Conservation (phyloP, 2,797 vertebrate species). For the Xenops minutus region DNA sequence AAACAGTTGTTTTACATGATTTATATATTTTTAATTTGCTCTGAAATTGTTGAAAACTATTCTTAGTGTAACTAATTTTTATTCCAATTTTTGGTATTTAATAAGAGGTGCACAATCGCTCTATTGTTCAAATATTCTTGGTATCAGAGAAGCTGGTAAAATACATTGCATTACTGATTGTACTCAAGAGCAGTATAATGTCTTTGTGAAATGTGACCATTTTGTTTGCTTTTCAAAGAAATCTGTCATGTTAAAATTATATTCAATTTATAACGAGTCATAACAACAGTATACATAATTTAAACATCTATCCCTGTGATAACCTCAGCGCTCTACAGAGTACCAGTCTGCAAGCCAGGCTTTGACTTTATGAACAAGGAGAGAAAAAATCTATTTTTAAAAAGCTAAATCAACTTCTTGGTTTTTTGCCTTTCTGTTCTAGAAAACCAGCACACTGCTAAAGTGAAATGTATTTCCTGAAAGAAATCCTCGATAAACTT, state of each 20-base stretch:
- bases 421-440: not conserved
- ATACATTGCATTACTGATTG: not conserved
- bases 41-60: not conserved
- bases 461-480: not conserved
- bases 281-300: not conserved
- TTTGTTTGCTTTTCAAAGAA: not conserved
- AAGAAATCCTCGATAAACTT: constrained; percentile 9
- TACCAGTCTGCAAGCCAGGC: not conserved
- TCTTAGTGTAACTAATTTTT: not conserved
- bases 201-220: not conserved
- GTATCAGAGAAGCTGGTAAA: not conserved
- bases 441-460: not conserved
- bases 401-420: not conserved
- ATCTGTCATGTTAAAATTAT: not conserved
- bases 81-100: not conserved
- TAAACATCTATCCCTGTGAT: not conserved
- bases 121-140: not conserved
- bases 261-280: not conserved
- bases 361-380: constrained; percentile 23
- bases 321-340: not conserved
- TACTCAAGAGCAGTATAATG: accelerated
- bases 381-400: not conserved
- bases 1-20: not conserved
- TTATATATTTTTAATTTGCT: not conserved
- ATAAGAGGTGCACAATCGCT: not conserved